phyloP scores from a whole-genome alignment of 2,888 invertebrate genomes.

The Pheosia tremula region DNA sequence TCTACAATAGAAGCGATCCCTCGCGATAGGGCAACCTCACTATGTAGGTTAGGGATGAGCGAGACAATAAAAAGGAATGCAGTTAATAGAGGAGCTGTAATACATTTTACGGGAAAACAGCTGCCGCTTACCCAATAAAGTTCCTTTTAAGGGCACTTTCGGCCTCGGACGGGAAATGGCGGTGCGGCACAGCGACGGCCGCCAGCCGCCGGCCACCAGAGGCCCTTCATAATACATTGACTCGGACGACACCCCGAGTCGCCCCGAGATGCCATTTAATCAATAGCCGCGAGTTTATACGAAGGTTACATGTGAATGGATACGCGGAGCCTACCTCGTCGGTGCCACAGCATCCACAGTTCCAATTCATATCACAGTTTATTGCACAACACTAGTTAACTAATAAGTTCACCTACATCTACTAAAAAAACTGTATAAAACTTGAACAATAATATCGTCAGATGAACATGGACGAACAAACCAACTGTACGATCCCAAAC shows the following conservation, averaged over 20 bases:
- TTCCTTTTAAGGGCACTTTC: conserved; percentile 60
- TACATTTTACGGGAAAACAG: conserved; percentile 63
- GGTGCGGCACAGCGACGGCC: conserved; percentile 37
- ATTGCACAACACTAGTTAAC: too few species aligned
- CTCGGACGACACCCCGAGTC: conserved; percentile 51
- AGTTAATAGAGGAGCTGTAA: conserved; percentile 51
- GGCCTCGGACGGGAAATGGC: conserved; percentile 52
- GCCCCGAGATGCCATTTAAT: conserved; percentile 49
- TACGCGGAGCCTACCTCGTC: not conserved
- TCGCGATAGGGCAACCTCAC: not conserved
- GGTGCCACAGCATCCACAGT: too few species aligned
- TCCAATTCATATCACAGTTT: too few species aligned
- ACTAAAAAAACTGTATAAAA: too few species aligned
- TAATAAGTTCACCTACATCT: too few species aligned
- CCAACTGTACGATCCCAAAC: too few species aligned
- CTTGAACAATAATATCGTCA: too few species aligned
- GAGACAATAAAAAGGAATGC: conserved; percentile 46
- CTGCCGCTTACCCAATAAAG: conserved; percentile 65
- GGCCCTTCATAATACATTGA: conserved; percentile 49
- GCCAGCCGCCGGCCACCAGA: conserved; percentile 36
- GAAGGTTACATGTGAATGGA: conserved; percentile 5
- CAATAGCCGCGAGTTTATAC: conserved; percentile 44
- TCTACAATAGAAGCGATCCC: not conserved
- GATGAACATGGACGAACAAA: too few species aligned
- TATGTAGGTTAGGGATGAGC: conserved; percentile 37